These are phyloP conservation scores for Zosterops borbonicus DNA, from an alignment of 2,113 vertebrate genomes.

Conservation along the genomic window DNA sequence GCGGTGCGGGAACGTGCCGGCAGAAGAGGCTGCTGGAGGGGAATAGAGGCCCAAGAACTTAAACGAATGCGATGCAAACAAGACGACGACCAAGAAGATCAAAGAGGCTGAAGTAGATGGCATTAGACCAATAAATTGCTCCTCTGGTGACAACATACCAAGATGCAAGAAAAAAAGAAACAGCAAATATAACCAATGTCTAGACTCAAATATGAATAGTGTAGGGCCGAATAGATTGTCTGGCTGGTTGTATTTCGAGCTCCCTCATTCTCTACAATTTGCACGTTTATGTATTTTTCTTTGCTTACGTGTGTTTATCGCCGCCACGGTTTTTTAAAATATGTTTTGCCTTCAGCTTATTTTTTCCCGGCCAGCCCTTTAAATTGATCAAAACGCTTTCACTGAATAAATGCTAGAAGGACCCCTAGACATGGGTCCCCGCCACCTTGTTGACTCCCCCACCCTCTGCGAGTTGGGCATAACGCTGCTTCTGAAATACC, in stretches of 20 bases:
- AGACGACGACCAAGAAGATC: constrained; percentile 60
- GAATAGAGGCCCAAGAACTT: constrained; percentile 57
- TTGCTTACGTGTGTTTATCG: not conserved
- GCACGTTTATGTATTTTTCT: not conserved
- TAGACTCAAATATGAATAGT: constrained; percentile 41
- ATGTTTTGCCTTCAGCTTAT: not conserved
- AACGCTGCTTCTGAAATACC: not conserved
- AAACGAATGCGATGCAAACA: constrained; percentile 56
- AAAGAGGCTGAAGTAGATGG: constrained; percentile 69
- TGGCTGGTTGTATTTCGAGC: not conserved
- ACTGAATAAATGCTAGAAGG: not conserved
- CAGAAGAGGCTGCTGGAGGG: constrained; percentile 4
- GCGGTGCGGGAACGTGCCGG: not conserved
- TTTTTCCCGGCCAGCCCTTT: not conserved
- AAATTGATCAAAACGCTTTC: not conserved
- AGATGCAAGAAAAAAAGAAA: constrained; percentile 59
- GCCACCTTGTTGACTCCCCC: not conserved
- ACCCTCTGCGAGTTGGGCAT: not conserved
- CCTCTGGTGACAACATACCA: constrained; percentile 57
- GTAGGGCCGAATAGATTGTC: not conserved
- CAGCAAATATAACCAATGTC: constrained; percentile 43
- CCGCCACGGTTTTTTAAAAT: not conserved
- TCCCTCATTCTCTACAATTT: not conserved
- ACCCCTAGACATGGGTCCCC: not conserved
- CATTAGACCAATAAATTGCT: constrained; percentile 76